Percentiles rank a stretch among this genome's conserved stretches.
Evolutionary conservation across 2,113 vertebrate genomes (phyloP).

Genomic region (Perca fluviatilis): DNA sequence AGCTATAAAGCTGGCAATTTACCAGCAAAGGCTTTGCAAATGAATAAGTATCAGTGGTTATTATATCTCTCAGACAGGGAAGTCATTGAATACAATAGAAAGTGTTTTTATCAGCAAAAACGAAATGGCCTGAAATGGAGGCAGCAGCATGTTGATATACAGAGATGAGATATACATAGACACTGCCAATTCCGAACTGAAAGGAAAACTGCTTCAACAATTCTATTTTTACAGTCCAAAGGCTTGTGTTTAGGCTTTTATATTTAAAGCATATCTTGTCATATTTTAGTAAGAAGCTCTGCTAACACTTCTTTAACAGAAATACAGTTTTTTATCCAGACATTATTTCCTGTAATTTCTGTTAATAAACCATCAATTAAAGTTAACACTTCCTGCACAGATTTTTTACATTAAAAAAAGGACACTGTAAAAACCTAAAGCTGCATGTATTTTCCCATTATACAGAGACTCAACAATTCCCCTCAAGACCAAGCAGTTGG

Average conservation of each 20-base stretch:
- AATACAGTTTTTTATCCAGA: neutral
- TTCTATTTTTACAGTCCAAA: neutral
- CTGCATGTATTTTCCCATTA: too few species aligned
- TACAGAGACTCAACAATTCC: too few species aligned
- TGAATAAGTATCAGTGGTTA: neutral
- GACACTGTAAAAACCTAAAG: too few species aligned
- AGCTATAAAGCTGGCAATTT: neutral
- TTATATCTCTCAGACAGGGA: neutral
- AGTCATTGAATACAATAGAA: neutral
- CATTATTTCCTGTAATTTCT: neutral
- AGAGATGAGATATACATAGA: too few species aligned
- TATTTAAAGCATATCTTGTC: neutral
- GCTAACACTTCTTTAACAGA: too few species aligned
- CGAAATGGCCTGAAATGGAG: neutral
- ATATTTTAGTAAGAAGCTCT: neutral
- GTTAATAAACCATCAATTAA: neutral
- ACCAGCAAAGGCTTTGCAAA: neutral
- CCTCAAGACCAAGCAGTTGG: too few species aligned
- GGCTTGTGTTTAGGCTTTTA: too few species aligned
- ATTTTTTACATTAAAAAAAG: neutral
- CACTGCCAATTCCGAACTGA: too few species aligned
- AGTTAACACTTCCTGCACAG: neutral
- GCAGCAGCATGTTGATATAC: neutral
- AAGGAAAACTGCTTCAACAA: too few species aligned
- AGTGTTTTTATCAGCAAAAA: neutral